Base-by-base conservation (phyloP, 1,140 invertebrate genomes). In the Drosophila neocordata region DNA sequence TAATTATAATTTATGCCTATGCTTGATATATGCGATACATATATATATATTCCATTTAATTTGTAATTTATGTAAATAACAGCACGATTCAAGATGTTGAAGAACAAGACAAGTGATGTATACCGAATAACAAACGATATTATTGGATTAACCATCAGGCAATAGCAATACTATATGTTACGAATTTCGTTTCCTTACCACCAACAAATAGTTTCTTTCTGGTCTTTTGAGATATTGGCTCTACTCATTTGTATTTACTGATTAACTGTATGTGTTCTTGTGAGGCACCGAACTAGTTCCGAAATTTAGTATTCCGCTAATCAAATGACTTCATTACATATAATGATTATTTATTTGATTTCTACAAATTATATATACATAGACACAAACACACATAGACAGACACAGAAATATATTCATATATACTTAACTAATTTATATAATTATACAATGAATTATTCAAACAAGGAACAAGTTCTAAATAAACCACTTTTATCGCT, bases 391-490 rank as follows among this genome's bases (percentile, higher is more conserved):
- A 65, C 31, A 64, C 18, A 58, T 60, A 58, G 61, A 69, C 65
- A 58, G 70, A 80, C 53, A 73, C 62, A 37, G 22, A 56, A 66
- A 73, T 41, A 77, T 65, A 74, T 77, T 69, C 55, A 77, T 53
- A 72, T 34, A 75, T 55, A 66, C 74, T 72, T 88, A 87, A 78
- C 65, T 87, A 87, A 88, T 87, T 87, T 88, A 87, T 88, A 88
- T 78, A 82, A 81, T 75, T 81, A 82, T 81, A 79, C 74, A 85
- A 61, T 73, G 56, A 76, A 76, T 69, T 76, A 76, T 69, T 64
- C 65, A 73, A 69, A 69, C 15, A 20, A 74, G 52, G 69, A 66
- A 85, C 27, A 80, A 87, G 66, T 79, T 85, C 77, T 76, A 65
- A 87, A 85, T 85, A 82, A 85, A 67, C 34, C 65, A 82, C 75